Evolutionary conservation across 2,888 invertebrate genomes (phyloP), one percentile per base, ranked within the genome.

Genomic region (Quadroppia sp.): DNA sequence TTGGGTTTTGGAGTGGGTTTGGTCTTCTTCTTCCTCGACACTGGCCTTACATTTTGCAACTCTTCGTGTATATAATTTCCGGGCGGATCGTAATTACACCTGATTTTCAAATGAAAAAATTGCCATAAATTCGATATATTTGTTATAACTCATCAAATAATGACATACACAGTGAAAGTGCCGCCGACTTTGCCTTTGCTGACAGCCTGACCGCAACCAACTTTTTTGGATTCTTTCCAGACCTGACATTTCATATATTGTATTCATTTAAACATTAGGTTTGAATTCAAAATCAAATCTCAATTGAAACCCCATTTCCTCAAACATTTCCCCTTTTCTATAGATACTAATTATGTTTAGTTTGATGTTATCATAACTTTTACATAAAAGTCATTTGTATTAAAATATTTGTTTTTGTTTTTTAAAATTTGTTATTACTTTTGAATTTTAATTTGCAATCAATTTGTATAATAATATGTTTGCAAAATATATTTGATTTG

Each of bases 121-220:
- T n/a, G n/a, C n/a, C n/a, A n/a, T n/a, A 59, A 59, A 30, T 28
- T 25, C 56, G 25, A 59, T 59, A 23, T 7, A 59, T 23, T n/a
- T 28, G 13, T 28, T 2, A 30, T 3, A 28, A 36, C 3, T 13
- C 28, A 64, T 28, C 36, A 17, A 9, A 61, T 30, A 17, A 61
- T 30, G 9, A 36, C 61, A 17, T 36, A 64, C 36, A 73, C 73
- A 36, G 73, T 73, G 48, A 20, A 73, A 15, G 73, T 73, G 11
- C 73, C 73, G 56, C 73, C 73, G 7, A 69, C 48, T n/a, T 23
- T 23, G 23, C 73, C 73, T 20, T 69, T 69, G 23, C 73, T 73
- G 17, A 73, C 15, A 2, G 73, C 73, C 23, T 48, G 73, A 15
- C 69, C 73, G 23, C 73, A 73, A 9, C 73, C 73, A 3, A 73